phyloP scores from a whole-genome alignment of 2,797 vertebrate species.

The Leptatherina wallacei region DNA sequence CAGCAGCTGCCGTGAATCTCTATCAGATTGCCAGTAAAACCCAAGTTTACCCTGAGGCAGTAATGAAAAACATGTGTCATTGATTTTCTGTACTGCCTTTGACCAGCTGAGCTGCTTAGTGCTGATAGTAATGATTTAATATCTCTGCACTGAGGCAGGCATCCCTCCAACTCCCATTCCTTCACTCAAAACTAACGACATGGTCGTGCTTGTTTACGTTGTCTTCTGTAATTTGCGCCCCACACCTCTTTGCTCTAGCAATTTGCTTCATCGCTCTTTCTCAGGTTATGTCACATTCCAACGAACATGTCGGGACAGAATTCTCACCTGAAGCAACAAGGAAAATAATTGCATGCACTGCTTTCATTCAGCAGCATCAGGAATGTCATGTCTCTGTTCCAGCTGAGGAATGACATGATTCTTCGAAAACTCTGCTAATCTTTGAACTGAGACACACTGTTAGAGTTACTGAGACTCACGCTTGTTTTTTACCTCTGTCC shows the following conservation, averaged over 20 bases:
- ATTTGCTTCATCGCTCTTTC: slow-evolving; percentile 27
- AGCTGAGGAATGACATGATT: slow-evolving; percentile 14
- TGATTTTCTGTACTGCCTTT: slow-evolving; percentile 36
- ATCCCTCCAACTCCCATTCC: not conserved
- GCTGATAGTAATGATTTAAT: slow-evolving; percentile 17
- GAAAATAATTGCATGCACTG: slow-evolving; percentile 15
- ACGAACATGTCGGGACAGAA: slow-evolving; percentile 70
- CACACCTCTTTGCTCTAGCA: too few relatives aligned
- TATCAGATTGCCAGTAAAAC: not conserved
- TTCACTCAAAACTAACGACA: not conserved
- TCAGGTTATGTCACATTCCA: slow-evolving; percentile 81
- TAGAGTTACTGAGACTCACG: too few relatives aligned
- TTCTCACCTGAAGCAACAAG: slow-evolving; percentile 36
- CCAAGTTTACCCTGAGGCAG: slow-evolving; percentile 26
- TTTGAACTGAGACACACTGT: not conserved
- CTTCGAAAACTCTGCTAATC: not conserved
- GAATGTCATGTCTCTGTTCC: slow-evolving; percentile 28
- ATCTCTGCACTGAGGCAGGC: not conserved
- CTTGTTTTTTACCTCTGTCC: not conserved
- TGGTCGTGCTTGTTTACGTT: not conserved
- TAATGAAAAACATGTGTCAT: slow-evolving; percentile 27
- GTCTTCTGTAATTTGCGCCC: not conserved
- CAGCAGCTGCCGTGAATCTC: not conserved
- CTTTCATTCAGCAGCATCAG: slow-evolving; percentile 14
- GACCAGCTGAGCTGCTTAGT: slow-evolving; percentile 30